Evolutionary conservation across 2,113 vertebrate species (phyloP).

Genomic region (Coryphaenoides rupestris): DNA sequence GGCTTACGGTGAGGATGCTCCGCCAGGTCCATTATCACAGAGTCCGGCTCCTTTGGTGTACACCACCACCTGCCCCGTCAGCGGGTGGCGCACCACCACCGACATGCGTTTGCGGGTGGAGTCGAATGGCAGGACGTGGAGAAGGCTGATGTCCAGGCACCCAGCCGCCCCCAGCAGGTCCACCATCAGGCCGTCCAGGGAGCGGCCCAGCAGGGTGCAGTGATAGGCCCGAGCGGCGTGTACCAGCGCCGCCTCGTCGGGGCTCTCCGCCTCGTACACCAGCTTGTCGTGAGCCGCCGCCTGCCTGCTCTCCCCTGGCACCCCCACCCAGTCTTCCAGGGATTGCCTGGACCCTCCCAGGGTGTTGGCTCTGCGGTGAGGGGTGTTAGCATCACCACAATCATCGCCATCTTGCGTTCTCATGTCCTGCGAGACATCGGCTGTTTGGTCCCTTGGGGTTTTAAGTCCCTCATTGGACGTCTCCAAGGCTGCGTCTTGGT

Average conservation of each 20-base stretch:
- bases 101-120: slow-evolving; percentile 92
- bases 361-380: too few relatives aligned
- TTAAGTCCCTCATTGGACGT: not conserved
- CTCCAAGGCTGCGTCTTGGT: slow-evolving; percentile 6
- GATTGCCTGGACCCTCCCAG: too few relatives aligned
- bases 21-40: slow-evolving; percentile 81
- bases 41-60: slow-evolving; percentile 95
- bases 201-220: slow-evolving; percentile 83
- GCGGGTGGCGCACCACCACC: slow-evolving; percentile 86
- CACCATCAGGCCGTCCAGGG: slow-evolving; percentile 79
- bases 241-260: slow-evolving; percentile 89
- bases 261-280: slow-evolving; percentile 90
- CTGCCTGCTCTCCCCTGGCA: too few relatives aligned
- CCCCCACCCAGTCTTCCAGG: too few relatives aligned
- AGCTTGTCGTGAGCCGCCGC: slow-evolving; percentile 71
- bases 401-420: too few relatives aligned
- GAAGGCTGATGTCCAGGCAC: slow-evolving; percentile 76
- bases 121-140: slow-evolving; percentile 90
- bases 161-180: slow-evolving; percentile 77
- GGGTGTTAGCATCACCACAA: too few relatives aligned
- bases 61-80: slow-evolving; percentile 82
- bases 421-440: too few relatives aligned
- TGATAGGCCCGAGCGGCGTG: slow-evolving; percentile 84
- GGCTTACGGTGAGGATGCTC: slow-evolving; percentile 57
- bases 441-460: too few relatives aligned